Percentiles rank a stretch among this genome's conserved stretches.
Evolutionary conservation across 2,113 vertebrate species (phyloP).

Genomic region (Rhinoptilus africanus): DNA sequence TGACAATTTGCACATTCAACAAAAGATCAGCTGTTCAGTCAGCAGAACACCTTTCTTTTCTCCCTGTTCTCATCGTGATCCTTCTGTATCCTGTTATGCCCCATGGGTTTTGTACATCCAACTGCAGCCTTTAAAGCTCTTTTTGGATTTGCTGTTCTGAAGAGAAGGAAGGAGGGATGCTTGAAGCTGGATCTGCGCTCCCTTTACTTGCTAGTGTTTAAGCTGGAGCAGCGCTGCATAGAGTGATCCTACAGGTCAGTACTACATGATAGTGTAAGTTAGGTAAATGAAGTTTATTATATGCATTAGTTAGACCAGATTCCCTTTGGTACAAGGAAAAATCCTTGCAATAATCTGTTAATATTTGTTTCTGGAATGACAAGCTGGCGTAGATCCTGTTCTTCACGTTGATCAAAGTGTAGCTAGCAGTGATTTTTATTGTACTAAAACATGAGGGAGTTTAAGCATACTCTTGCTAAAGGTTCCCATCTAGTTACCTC

Average conservation of each 20-base stretch:
- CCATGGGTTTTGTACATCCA: background rate
- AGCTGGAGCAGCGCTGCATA: background rate
- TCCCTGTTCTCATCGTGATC: background rate
- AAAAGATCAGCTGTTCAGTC: background rate
- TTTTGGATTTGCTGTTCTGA: background rate
- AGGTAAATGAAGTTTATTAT: background rate
- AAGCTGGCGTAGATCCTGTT: background rate
- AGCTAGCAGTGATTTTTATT: background rate
- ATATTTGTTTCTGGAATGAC: background rate
- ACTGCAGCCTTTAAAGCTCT: background rate
- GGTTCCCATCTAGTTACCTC: background rate
- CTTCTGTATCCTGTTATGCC: background rate
- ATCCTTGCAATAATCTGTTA: background rate
- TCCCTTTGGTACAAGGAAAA: background rate
- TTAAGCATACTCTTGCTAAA: background rate
- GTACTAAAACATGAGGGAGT: background rate
- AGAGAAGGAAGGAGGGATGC: background rate
- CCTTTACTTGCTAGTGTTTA: background rate
- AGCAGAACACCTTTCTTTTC: background rate
- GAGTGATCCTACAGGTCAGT: background rate
- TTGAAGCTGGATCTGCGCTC: background rate
- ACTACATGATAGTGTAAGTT: background rate
- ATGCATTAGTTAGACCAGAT: background rate
- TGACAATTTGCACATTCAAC: background rate
- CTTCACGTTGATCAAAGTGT: background rate